phyloP scores from a whole-genome alignment of 2,888 invertebrate species.

The Phragmatobia fuliginosa region DNA sequence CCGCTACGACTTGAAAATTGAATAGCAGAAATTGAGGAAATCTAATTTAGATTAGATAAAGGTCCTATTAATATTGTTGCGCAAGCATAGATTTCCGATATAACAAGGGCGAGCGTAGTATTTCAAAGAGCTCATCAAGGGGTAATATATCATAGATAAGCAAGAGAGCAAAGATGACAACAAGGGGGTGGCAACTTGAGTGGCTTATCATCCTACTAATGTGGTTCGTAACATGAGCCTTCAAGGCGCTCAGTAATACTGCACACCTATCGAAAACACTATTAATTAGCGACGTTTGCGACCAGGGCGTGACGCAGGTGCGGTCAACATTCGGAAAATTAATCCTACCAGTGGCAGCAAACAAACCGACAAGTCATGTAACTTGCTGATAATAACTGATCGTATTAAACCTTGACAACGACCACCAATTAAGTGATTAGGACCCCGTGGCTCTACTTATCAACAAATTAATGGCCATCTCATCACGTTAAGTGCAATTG shows the following conservation, averaged over 20 bases:
- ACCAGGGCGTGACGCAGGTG: slow-evolving; percentile 78
- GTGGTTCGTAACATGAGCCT: slow-evolving; percentile 74
- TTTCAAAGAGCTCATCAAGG: slow-evolving; percentile 61
- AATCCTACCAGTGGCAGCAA: slow-evolving; percentile 78
- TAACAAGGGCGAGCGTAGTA: slow-evolving; percentile 63
- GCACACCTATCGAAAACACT: slow-evolving; percentile 78
- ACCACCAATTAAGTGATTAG: slow-evolving; percentile 79
- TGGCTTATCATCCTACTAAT: slow-evolving; percentile 75
- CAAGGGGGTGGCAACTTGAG: slow-evolving; percentile 44
- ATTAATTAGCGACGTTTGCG: slow-evolving; percentile 77
- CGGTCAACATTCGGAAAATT: slow-evolving; percentile 83
- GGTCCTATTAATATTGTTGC: slow-evolving; percentile 61
- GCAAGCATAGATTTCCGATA: slow-evolving; percentile 60
- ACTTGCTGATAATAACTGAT: slow-evolving; percentile 74
- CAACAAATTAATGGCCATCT: slow-evolving; percentile 68
- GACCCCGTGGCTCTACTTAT: slow-evolving; percentile 71
- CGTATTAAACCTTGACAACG: slow-evolving; percentile 70
- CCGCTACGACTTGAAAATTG: background rate
- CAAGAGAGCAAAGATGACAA: slow-evolving; percentile 39
- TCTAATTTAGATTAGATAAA: background rate
- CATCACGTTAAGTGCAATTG: slow-evolving; percentile 66
- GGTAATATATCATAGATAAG: slow-evolving; percentile 63
- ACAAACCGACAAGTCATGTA: slow-evolving; percentile 61
- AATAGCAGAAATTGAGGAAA: background rate
- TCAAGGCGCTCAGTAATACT: slow-evolving; percentile 37